Evolutionary conservation across 2,888 invertebrate genomes (phyloP), one percentile per base, ranked within the genome.

Genomic region (Drosophila sordidapex): DNA sequence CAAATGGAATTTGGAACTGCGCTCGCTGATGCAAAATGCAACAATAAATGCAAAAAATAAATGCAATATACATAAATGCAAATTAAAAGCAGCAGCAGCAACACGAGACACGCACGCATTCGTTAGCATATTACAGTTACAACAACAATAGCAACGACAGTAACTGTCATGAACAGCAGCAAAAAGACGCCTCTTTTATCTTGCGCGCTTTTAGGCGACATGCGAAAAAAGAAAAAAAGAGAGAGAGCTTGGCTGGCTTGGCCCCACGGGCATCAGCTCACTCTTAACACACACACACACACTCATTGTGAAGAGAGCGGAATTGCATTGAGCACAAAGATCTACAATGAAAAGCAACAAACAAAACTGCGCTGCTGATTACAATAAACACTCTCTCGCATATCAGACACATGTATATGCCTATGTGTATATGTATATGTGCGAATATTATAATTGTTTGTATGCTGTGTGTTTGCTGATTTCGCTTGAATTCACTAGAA

Each of bases 121-220:
- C 54, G 29, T 77, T 76, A 49, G 65, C 70, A 70, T 74, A 78
- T 74, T 74, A 51, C 69, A 46, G 46, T 43, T 53, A 53, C 69
- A 73, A 52, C 48, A 65, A 57, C 62, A 54, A 2, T 46, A 62
- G 61, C 29, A 56, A 51, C 62, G 46, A 25, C 25, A 51, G 43
- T 27, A 35, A 21, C 66, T 43, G 33, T 35, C 4, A 43, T 43
- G 21, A 15, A 6, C 25, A 35, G 13, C 13, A 15, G 5, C 6
- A 10, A 13, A 64, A 64, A 21, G n/a, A 18, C 15, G 40, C 7
- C 1, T 38, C 40, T 21, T 61, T 76, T 18, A 31, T 33, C 25
- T 69, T 63, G 81, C 68, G 35, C 46, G 70, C 83, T 79, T 82
- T 76, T 67, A 66, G 81, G 81, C 83, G 80, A 36, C 31, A 27